phyloP scores from a whole-genome alignment of 2,888 invertebrate species.

The Eupithecia centaureata region DNA sequence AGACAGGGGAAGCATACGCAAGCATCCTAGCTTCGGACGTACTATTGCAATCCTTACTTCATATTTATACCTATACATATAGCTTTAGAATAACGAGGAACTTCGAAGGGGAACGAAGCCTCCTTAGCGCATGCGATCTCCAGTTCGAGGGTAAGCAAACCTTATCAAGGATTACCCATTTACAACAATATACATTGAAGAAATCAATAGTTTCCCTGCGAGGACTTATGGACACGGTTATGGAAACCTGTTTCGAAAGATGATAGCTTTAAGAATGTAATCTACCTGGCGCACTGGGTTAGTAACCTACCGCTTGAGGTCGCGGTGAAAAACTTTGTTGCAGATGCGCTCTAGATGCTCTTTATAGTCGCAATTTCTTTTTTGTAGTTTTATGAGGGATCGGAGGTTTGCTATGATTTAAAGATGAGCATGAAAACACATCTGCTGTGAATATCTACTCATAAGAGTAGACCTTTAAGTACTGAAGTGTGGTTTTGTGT shows the following conservation, averaged over 20 bases:
- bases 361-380: constrained; percentile 8
- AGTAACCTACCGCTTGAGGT: constrained; percentile 39
- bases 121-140: constrained; percentile 58
- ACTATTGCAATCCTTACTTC: constrained; percentile 15
- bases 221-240: constrained; percentile 17
- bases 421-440: background rate
- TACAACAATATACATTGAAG: constrained; percentile 46
- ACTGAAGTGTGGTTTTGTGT: background rate
- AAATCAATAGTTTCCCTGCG: constrained; percentile 54
- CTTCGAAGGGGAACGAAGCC: constrained; percentile 47
- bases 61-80: constrained; percentile 40
- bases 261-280: constrained; percentile 42
- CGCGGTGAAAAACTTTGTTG: constrained; percentile 20
- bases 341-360: constrained; percentile 11
- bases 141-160: constrained; percentile 44
- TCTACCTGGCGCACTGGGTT: constrained; percentile 42
- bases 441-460: background rate
- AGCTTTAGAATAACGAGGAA: constrained; percentile 47
- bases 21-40: background rate
- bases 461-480: too few relatives aligned
- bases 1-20: background rate
- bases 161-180: constrained; percentile 51
- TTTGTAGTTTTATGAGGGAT: background rate
- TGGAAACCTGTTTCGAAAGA: constrained; percentile 43
- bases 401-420: background rate